phyloP scores from a whole-genome alignment of 2,113 vertebrate species.

The Anolis sagrei region DNA sequence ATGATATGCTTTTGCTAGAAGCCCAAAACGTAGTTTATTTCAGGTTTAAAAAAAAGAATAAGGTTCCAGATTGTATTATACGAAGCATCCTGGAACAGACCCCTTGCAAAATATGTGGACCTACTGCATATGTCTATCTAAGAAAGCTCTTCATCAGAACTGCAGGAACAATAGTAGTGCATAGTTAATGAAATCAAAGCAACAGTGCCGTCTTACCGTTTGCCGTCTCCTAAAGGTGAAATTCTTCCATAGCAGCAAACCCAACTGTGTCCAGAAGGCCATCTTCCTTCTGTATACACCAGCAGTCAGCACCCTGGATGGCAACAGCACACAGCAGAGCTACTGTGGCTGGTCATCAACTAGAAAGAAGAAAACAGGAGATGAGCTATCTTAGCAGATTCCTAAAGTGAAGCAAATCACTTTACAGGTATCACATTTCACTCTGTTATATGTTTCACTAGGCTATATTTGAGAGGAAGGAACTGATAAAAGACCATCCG shows the following conservation, averaged over 20 bases:
- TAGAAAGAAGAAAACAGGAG: constrained; percentile 61
- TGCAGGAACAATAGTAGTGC: no score
- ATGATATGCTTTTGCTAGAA: no score
- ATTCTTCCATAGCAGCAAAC: constrained; percentile 97
- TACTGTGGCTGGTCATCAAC: constrained; percentile 82
- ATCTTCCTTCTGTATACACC: constrained; percentile 77
- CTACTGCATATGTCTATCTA: no score
- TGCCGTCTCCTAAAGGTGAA: constrained; percentile 92
- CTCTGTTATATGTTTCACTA: not conserved
- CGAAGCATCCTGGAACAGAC: no score
- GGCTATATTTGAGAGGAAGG: no score
- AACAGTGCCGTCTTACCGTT: constrained; percentile 83
- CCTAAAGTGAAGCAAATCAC: constrained; percentile 23
- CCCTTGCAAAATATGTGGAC: no score
- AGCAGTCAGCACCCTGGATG: constrained; percentile 24
- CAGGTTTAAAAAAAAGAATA: no score
- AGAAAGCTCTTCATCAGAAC: no score
- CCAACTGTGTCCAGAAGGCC: constrained; percentile 89
- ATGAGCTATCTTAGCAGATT: constrained; percentile 13
- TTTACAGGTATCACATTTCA: not conserved
- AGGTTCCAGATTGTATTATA: no score
- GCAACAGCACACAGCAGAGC: constrained; percentile 69
- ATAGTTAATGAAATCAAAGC: no score
- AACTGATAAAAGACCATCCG: no score
- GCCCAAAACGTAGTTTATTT: no score